Conservation (phyloP, 1,140 invertebrate genomes). For the Drosophila fuyamai region DNA sequence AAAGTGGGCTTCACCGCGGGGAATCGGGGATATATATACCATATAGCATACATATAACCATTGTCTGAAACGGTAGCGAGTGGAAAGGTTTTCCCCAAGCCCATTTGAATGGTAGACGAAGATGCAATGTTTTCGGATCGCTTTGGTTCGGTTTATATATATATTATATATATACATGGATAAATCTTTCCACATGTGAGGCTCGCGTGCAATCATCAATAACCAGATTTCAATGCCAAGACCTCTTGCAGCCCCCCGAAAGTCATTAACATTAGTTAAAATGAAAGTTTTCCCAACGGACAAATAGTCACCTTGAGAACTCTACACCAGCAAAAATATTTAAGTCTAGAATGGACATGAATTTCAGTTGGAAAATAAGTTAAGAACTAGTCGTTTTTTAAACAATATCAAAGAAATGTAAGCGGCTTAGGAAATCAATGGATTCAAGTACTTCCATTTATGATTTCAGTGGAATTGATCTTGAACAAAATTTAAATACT, state of each 20-base stretch:
- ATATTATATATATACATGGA: not conserved
- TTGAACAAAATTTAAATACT: too few species aligned
- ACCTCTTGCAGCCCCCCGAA: constrained; percentile 32
- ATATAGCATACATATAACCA: constrained; percentile 18
- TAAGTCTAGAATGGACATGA: not conserved
- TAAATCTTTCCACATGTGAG: constrained; percentile 17
- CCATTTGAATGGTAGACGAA: constrained; percentile 39
- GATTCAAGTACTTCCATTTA: too few species aligned
- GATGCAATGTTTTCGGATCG: constrained; percentile 36
- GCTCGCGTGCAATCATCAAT: constrained; percentile 50
- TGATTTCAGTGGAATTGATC: too few species aligned
- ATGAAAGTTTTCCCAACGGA: constrained; percentile 43
- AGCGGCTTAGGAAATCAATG: too few species aligned
- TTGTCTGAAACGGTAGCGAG: constrained; percentile 49
- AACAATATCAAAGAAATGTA: too few species aligned
- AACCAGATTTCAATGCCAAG: constrained; percentile 48
- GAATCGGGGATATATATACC: constrained; percentile 7
- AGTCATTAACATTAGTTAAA: constrained; percentile 37
- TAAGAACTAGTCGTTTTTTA: too few species aligned
- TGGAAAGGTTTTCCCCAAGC: constrained; percentile 47
- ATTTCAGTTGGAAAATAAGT: not conserved
- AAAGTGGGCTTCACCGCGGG: constrained; percentile 55
- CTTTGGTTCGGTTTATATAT: constrained; percentile 6
- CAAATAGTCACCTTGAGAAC: constrained; percentile 36
- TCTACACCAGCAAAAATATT: not conserved